Evolutionary conservation across 2,888 invertebrate genomes (phyloP).

Genomic region (Automeris io): DNA sequence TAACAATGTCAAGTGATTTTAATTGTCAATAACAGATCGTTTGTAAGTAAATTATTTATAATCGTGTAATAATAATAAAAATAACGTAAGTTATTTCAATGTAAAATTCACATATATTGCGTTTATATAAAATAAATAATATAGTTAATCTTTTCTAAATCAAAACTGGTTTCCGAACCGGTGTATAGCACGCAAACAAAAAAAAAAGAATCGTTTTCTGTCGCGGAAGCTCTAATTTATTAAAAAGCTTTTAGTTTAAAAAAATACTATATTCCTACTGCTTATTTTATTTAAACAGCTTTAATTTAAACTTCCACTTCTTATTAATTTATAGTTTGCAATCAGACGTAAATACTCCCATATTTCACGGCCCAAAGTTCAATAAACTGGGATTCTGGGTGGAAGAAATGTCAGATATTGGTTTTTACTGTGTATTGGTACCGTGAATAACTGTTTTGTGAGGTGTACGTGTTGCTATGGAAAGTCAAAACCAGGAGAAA

Average conservation of each 20-base stretch:
- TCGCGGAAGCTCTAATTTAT: slow-evolving; percentile 31
- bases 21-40: too few species aligned
- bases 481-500: slow-evolving; percentile 61
- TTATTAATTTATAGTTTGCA: slow-evolving; percentile 32
- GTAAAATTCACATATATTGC: too few species aligned
- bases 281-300: slow-evolving; percentile 26
- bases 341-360: slow-evolving; percentile 24
- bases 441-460: slow-evolving; percentile 24
- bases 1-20: too few species aligned
- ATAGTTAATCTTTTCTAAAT: too few species aligned
- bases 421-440: slow-evolving; percentile 42
- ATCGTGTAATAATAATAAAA: too few species aligned
- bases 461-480: slow-evolving; percentile 45
- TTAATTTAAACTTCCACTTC: slow-evolving; percentile 19
- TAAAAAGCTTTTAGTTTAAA: slow-evolving; percentile 28
- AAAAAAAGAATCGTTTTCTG: slow-evolving; percentile 34
- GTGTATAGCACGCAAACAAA: slow-evolving; percentile 10
- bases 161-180: too few species aligned
- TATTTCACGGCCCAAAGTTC: slow-evolving; percentile 46
- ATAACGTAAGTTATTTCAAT: too few species aligned
- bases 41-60: too few species aligned
- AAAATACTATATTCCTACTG: slow-evolving; percentile 25
- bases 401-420: slow-evolving; percentile 52
- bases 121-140: too few species aligned
- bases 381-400: slow-evolving; percentile 58